Evolutionary conservation across 2,113 vertebrate species (phyloP), one percentile per base, ranked within the genome.

Genomic region (Pogona vitticeps): DNA sequence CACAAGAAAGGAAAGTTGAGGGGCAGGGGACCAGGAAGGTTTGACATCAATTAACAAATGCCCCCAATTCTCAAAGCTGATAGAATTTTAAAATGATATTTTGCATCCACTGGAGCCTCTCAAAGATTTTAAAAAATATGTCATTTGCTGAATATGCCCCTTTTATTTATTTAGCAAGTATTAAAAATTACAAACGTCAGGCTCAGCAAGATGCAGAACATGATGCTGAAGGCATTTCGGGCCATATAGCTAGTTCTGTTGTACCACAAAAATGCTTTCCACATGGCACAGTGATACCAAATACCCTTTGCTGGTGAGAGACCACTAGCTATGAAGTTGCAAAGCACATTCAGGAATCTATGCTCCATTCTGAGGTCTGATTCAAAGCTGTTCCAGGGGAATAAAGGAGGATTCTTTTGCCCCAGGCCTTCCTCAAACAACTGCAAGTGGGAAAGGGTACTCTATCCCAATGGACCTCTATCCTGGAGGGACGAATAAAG

Each of bases 101-200:
- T 87, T 59, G 76, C 21, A 17, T 1, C 46, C 71, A 18, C 77
- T 59, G 18, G 89, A 89, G 73, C 31, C 38, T 79, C 63, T 77
- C 70, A 78, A 90, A 76, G 79, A 83, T 91, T 92, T 90, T 85
- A 14, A 52, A 81, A 89, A 72, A 73, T 5, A 36, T 56, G 38
- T 67, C 23, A 1, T 52, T 91, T 87, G 63, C 88, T 88, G 88
- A 85, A 58, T 73, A 2, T 0, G 56, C 76, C 46, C 65, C 73
- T 78, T 85, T 78, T 58, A 83, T 75, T 83, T 75, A 83, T 75
- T 73, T 79, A 71, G 20, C 52, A 68, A 89, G 3, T 6, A 28
- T n/a, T 65, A 80, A 20, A 77, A 91, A 65, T 61, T 18, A 9
- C 38, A 82, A 67, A 89, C n/a, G 63, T 18, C 42, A 90, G 80